These are phyloP conservation scores for Penaeus monodon DNA, from an alignment of 2,888 invertebrate species.

Conservation along the genomic window DNA sequence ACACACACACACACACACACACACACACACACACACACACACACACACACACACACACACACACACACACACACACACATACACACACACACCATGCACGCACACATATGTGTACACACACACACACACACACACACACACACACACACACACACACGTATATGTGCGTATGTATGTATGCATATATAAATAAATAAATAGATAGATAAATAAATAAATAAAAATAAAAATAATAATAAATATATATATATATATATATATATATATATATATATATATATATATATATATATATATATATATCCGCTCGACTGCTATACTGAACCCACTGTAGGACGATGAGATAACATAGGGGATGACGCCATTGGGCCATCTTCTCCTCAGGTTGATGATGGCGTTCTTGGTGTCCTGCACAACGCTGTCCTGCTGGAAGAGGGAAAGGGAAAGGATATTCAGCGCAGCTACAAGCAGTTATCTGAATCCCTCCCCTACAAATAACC, in stretches of 20 bases:
- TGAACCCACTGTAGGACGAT: constrained; percentile 17
- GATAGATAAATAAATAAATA: neutral
- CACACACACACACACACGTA: neutral
- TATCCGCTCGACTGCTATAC: neutral
- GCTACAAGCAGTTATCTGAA: no score
- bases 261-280: neutral
- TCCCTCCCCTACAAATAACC: no score
- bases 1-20: no score
- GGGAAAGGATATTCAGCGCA: no score
- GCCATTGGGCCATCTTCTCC: constrained; percentile 55
- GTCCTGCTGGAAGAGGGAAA: neutral
- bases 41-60: no score
- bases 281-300: neutral
- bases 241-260: neutral
- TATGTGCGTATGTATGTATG: neutral
- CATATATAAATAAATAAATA: neutral
- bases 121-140: no score
- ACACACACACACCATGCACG: no score
- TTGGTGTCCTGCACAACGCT: neutral
- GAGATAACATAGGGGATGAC: constrained; percentile 65
- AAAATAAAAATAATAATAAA: no score
- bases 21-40: no score
- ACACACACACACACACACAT: no score
- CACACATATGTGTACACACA: no score
- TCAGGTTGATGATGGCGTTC: constrained; percentile 35